Base-by-base conservation (phyloP, 2,888 invertebrate species). In the Drosophila kambysellisi region DNA sequence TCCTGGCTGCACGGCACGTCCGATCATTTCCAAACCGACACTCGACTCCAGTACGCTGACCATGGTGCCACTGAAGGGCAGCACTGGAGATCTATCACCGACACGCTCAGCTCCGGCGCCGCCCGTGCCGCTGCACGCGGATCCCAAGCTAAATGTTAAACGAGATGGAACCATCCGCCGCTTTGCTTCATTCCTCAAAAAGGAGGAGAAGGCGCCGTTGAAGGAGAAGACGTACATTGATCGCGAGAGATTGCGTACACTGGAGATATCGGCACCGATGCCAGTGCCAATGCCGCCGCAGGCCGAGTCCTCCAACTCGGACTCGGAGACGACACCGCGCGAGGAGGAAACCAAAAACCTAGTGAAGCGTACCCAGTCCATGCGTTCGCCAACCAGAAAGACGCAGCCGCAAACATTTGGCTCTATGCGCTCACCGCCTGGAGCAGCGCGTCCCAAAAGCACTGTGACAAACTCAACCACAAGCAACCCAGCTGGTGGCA, bases 261-360 rank as follows among this genome's bases (percentile, higher is more conserved):
- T 97, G 59, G 96, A 97, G 91, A 98, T 98, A 85, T 98, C 98
- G 0, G 95, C 96, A 85, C 98, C 98, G 0, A 97, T 98, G 81
- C 95, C 96, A 0, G 88, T 83, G 39, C 80, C 91, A 0, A 7
- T 41, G 29, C 65, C 78, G 0, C 41, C 25, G 15, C 78, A 79
- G 29, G 94, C 96, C 0, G 95, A 96, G 0, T 94, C 94, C 94
- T 92, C 92, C 1, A 92, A 92, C 61, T 92, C 92, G 5, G 91
- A 92, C 87, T 94, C 94, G 52, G 82, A 91, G 69, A 90, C 88
- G 2, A 90, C 91, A 11, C 91, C 91, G 15, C 91, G 92, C 54
- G 93, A 93, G 4, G 95, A 95, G 17, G 94, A 94, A 59, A 92
- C 92, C 8, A 92, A 92, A 72, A 92, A 91, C 68, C 70, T 79